Evolutionary conservation across 2,888 invertebrate genomes (phyloP).

Genomic region (Ophion obscuratus): DNA sequence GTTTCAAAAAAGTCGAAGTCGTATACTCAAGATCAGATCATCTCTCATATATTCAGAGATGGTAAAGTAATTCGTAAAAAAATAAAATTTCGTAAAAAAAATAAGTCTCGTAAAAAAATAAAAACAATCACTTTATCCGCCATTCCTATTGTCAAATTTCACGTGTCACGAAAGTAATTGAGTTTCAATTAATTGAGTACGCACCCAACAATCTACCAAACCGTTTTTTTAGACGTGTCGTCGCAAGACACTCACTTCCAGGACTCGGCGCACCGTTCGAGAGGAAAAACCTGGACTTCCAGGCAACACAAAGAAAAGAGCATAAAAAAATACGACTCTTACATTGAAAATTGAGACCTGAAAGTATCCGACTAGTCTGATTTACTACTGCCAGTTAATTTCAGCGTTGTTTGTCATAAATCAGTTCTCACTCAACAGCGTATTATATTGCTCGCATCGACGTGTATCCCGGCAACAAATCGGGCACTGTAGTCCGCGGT

Average conservation of each 20-base stretch:
- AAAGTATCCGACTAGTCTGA: constrained; percentile 25
- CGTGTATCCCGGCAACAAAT: constrained; percentile 28
- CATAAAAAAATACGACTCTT: not conserved
- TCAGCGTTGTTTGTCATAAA: constrained; percentile 38
- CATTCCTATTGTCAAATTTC: too few relatives aligned
- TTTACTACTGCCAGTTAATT: constrained; percentile 37
- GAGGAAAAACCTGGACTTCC: not conserved
- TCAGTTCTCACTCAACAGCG: constrained; percentile 26
- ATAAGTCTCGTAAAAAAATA: too few relatives aligned
- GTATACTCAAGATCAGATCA: too few relatives aligned
- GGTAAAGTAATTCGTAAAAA: too few relatives aligned
- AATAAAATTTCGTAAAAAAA: too few relatives aligned
- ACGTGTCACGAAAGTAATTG: too few relatives aligned
- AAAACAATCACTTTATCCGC: too few relatives aligned
- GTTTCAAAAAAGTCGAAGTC: too few relatives aligned
- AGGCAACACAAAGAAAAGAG: not conserved
- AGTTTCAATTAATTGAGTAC: too few relatives aligned
- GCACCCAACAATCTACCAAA: not conserved
- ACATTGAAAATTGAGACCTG: constrained; percentile 25
- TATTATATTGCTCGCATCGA: not conserved
- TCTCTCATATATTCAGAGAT: too few relatives aligned
- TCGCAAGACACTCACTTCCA: too few relatives aligned
- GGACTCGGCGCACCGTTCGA: not conserved
- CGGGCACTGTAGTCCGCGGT: constrained; percentile 14
- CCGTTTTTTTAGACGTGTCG: not conserved